phyloP scores from a whole-genome alignment of 2,888 invertebrate species.

The Alcis repandata region DNA sequence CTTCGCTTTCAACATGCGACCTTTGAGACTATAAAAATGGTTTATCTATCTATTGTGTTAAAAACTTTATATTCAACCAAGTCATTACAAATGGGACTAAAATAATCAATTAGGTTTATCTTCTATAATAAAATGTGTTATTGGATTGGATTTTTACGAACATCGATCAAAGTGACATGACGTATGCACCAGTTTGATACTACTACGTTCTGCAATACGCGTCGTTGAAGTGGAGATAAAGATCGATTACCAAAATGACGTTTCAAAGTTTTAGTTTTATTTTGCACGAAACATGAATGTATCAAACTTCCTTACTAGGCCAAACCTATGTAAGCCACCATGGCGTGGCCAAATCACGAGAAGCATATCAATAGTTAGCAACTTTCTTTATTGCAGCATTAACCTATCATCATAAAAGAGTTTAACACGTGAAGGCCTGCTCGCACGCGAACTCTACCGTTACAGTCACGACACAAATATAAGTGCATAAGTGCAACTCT shows the following conservation, averaged over 20 bases:
- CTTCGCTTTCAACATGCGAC: slow-evolving; percentile 76
- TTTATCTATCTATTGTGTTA: slow-evolving; percentile 40
- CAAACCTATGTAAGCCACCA: background rate
- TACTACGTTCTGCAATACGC: no score
- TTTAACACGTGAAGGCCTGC: slow-evolving; percentile 28
- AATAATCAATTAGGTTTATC: slow-evolving; percentile 10
- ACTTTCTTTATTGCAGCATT: slow-evolving; percentile 36
- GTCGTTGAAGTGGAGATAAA: no score
- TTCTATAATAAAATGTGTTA: background rate
- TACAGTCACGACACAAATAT: slow-evolving; percentile 20
- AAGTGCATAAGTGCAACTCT: slow-evolving; percentile 22
- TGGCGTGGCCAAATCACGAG: slow-evolving; percentile 10
- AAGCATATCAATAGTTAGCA: slow-evolving; percentile 23
- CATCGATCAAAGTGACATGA: background rate
- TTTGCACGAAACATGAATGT: background rate
- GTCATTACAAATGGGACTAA: slow-evolving; percentile 6
- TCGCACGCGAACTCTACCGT: slow-evolving; percentile 32
- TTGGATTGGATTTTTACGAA: background rate
- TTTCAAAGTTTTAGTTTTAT: background rate
- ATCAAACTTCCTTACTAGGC: slow-evolving; percentile 4
- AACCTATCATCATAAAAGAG: slow-evolving; percentile 33
- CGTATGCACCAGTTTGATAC: background rate
- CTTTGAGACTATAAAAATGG: slow-evolving; percentile 66
- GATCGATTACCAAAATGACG: background rate
- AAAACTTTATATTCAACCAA: slow-evolving; percentile 29